Evolutionary conservation across 37 sponge, comb jelly and placozoan genomes (phyloP), one percentile per base, ranked within the genome.

Genomic region (Geodia barretti): DNA sequence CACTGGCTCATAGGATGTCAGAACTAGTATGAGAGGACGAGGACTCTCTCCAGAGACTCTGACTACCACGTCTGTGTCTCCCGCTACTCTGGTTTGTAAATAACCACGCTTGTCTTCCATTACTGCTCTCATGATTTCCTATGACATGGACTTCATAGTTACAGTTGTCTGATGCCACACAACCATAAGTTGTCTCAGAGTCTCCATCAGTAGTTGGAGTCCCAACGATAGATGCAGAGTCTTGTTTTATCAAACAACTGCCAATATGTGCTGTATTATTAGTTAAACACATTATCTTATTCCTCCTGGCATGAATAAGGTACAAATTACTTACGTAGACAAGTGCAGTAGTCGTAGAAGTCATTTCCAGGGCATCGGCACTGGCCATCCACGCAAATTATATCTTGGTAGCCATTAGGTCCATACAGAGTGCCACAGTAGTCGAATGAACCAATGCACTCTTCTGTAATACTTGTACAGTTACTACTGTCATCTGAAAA

Each of bases 61-160:
- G 21, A 73, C 2, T 2, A n/a, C 41, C 2, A 73, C 73, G 20
- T 38, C 41, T 24, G 73, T 39, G 47, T 35, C 41, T 11, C 73
- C 73, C n/a, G n/a, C n/a, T n/a, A 73, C 43, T 73, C 43, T 35
- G 41, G 73, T 73, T 41, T 41, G n/a, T 23, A n/a, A 41, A 41
- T n/a, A 73, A 73, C 21, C 26, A n/a, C 4, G 21, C 24, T n/a
- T 73, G 26, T 3, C 73, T n/a, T n/a, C n/a, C n/a, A n/a, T n/a
- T 31, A 39, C 3, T 8, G 2, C 41, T 47, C 43, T 73, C 73
- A 73, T 73, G 41, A 2, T 39, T 39, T 24, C 73, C 42, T 1
- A 73, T 23, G 24, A 73, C 28, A 39, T 73, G 73, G 43, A 73
- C 73, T 41, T 73, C 73, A 73, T 73, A 73, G 73, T 73, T 73